Evolutionary conservation across 2,113 vertebrate genomes (phyloP), one percentile per base, ranked within the genome.

Genomic region (Actinemys pallida): DNA sequence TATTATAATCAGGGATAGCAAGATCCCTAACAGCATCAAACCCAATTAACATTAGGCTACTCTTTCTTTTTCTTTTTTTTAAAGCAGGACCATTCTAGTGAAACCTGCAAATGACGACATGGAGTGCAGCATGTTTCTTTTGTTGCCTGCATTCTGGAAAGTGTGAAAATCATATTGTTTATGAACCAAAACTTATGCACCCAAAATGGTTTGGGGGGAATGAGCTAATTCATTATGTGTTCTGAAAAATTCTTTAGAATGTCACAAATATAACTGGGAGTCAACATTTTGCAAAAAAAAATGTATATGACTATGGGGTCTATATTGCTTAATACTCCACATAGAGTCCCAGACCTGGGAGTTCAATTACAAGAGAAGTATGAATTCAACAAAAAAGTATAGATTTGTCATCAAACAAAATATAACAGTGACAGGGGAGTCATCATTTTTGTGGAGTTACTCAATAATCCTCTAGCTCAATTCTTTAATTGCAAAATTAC

Each of bases 251-350:
- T 12, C 42, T 95, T 93, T 83, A 17, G 27, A 81, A 80, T 0
- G 0, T 2, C 35, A 91, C 62, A 10, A 88, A 1, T 2, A 1
- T 75, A 85, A 93, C 13, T 1, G 76, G 12, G 14, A 62, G 45
- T 86, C 13, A 69, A 16, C 10, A 1, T 90, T 6, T 83, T 5
- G 0, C 25, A 29, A 79, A 27, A 4, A 1, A 13, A 65, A 16
- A 3, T 0, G 0, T 5, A 2, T 0, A 3, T 83, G 19, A 1
- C 10, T 31, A 31, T 3, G 49, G 13, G 16, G 13, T 8, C n/a
- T 22, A 10, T 72, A 20, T 72, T 22, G 9, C 4, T 72, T 39
- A 39, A 72, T 72, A 39, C 19, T 39, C 47, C 35, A 59, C 10
- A 2, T 1, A 19, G 8, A 53, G 39, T 65, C 19, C 19, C 5